Percentiles rank a stretch among this genome's conserved stretches.
Evolutionary conservation across 1,140 invertebrate species (phyloP).

Genomic region (Drosophila fuyamai): DNA sequence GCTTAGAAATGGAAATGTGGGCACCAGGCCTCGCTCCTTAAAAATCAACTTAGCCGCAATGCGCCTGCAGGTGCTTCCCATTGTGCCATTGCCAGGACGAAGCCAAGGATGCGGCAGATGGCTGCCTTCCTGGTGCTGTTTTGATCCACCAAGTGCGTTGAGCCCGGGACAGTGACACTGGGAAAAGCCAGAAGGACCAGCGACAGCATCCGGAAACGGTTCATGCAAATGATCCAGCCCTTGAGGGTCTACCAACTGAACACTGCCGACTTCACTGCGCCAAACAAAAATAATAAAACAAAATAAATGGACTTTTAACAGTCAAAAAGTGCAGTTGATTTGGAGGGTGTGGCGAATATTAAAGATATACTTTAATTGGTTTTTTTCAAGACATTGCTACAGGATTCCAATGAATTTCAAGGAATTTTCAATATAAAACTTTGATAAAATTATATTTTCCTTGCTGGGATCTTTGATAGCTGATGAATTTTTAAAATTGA

Average conservation of each 20-base stretch:
- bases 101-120: constrained; percentile 40
- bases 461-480: too few species aligned
- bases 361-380: too few species aligned
- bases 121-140: constrained; percentile 15
- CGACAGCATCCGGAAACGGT: constrained; percentile 4
- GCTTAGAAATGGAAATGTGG: not conserved
- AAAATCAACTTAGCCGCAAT: constrained; percentile 18
- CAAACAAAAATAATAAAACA: not conserved
- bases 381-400: too few species aligned
- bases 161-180: constrained; percentile 33
- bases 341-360: too few species aligned
- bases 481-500: too few species aligned
- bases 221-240: constrained; percentile 15
- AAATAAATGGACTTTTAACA: not conserved
- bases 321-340: not conserved
- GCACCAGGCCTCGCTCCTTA: constrained; percentile 4
- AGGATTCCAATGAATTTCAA: too few species aligned
- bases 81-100: constrained; percentile 26
- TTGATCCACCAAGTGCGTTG: not conserved
- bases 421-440: too few species aligned
- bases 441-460: too few species aligned
- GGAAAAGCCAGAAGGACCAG: not conserved
- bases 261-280: not conserved
- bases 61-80: constrained; percentile 25
- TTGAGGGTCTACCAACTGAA: not conserved